These are phyloP conservation scores for Pristionchus entomophagus DNA, from an alignment of 2,888 invertebrate genomes.

Conservation along the genomic window DNA sequence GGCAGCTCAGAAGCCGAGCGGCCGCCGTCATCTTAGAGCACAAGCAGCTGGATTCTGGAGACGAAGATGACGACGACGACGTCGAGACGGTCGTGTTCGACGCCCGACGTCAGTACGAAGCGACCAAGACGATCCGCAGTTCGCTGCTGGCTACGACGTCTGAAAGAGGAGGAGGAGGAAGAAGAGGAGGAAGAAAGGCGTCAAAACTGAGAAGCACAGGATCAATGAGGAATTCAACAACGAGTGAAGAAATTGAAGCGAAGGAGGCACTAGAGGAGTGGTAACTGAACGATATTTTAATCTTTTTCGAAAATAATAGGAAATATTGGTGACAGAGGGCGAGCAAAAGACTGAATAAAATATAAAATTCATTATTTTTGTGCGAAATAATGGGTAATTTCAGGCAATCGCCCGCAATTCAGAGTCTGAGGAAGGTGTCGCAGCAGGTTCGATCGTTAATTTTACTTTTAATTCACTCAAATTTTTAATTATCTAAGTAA, in stretches of 20 bases:
- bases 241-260: no score
- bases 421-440: conserved; percentile 23
- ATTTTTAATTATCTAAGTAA: background rate
- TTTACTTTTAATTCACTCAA: background rate
- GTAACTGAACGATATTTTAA: background rate
- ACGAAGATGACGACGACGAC: conserved; percentile 11
- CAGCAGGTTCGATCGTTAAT: background rate
- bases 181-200: background rate
- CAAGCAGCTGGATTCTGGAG: background rate
- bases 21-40: conserved; percentile 27
- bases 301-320: background rate
- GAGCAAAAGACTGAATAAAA: background rate
- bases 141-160: background rate
- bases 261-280: background rate
- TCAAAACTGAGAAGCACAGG: background rate
- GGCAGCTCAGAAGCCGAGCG: background rate
- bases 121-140: background rate
- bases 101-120: background rate
- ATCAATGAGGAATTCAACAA: no score
- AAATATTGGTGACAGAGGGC: background rate
- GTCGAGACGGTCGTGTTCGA: conserved; percentile 18
- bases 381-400: background rate
- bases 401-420: conserved; percentile 43
- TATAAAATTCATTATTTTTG: background rate
- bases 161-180: background rate